A percentile compares a stretch with the other conserved stretches of the same genome.
Evolutionary conservation across 2,113 vertebrate species (phyloP).

Genomic region (Phasianus colchicus): DNA sequence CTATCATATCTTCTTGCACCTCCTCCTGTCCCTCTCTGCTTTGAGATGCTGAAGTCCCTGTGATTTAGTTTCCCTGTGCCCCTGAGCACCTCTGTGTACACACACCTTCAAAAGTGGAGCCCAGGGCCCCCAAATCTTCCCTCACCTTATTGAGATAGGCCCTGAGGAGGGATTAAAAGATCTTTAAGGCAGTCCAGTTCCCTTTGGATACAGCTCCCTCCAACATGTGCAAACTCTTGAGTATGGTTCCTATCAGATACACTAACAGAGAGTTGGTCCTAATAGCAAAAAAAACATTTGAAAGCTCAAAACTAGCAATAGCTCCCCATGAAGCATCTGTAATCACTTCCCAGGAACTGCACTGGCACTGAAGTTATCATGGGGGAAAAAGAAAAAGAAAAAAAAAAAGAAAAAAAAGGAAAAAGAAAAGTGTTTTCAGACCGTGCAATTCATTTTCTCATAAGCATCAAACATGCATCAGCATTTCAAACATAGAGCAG

Average conservation of each 20-base stretch:
- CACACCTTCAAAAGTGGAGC: background rate
- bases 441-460: background rate
- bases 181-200: background rate
- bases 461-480: background rate
- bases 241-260: background rate
- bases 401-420: background rate
- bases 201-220: background rate
- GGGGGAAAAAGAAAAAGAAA: background rate
- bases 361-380: background rate
- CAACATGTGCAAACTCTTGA: accelerated
- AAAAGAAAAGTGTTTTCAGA: background rate
- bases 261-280: background rate
- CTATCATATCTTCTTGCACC: background rate
- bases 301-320: background rate
- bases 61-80: background rate
- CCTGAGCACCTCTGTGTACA: background rate
- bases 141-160: background rate
- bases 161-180: background rate
- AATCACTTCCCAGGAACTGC: background rate
- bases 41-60: background rate
- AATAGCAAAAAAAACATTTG: background rate
- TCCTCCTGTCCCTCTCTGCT: no score
- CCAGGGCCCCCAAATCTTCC: background rate
- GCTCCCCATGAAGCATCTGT: background rate
- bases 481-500: background rate